phyloP scores from a whole-genome alignment of 2,888 invertebrate genomes.

The Zaprionus bogoriensis region DNA sequence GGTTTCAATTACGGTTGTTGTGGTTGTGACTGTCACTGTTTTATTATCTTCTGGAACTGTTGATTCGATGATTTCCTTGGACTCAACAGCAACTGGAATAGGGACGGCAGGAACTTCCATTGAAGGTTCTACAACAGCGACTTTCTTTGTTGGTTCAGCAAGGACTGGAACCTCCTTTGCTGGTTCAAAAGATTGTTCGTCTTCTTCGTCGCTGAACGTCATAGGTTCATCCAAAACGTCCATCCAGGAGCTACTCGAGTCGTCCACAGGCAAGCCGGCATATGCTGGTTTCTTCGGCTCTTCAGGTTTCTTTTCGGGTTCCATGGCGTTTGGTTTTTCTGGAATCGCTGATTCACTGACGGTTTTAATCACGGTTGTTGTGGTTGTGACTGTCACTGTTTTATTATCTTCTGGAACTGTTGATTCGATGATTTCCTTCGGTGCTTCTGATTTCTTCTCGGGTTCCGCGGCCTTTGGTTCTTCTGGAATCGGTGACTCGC shows the following conservation, averaged over 20 bases:
- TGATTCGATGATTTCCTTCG: slow-evolving; percentile 1
- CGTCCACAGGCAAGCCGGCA: slow-evolving; percentile 6
- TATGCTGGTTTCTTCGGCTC: slow-evolving; percentile 16
- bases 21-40: background rate
- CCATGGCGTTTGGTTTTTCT: background rate
- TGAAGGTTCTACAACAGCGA: background rate
- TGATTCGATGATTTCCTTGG: background rate
- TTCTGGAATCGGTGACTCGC: background rate
- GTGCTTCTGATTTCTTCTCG: no score
- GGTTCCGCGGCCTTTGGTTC: background rate
- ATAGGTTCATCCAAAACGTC: slow-evolving; percentile 16
- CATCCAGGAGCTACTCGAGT: slow-evolving; percentile 9
- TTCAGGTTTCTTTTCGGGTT: background rate
- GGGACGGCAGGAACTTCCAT: background rate
- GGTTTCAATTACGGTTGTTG: slow-evolving; percentile 1
- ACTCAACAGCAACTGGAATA: background rate
- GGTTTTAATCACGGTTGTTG: slow-evolving; percentile 12
- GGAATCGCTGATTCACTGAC: background rate
- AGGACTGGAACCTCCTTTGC: background rate
- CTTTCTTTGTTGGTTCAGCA: background rate
- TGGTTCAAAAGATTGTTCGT: background rate
- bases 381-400: slow-evolving; percentile 12
- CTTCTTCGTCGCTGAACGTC: slow-evolving; percentile 14
- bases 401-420: slow-evolving; percentile 1
- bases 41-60: background rate